Percentiles rank a stretch among this genome's conserved stretches.
phyloP scores from a whole-genome alignment of 2,888 invertebrate species.

The Lypha dubia region DNA sequence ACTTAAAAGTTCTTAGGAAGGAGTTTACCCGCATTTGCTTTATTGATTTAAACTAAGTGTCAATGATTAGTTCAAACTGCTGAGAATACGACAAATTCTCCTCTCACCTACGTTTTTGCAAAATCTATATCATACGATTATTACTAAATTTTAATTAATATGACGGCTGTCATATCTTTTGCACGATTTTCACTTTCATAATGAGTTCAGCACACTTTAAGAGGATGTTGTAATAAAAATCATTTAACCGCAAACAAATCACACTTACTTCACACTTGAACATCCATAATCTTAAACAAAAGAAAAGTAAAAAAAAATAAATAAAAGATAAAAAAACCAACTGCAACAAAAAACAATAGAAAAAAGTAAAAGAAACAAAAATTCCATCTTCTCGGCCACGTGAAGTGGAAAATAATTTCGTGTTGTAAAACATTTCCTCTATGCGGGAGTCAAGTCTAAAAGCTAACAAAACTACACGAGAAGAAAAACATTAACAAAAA shows the following conservation, averaged over 20 bases:
- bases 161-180: constrained; percentile 2
- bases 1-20: too few species aligned
- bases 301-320: neutral
- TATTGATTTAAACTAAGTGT: too few species aligned
- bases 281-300: constrained; percentile 12
- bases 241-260: constrained; percentile 70
- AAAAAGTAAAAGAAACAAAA: constrained; percentile 22
- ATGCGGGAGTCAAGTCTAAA: constrained; percentile 64
- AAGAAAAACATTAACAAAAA: constrained; percentile 9
- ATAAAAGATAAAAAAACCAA: neutral
- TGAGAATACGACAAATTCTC: too few species aligned
- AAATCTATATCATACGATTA: too few species aligned
- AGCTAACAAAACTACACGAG: constrained; percentile 13
- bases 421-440: constrained; percentile 67
- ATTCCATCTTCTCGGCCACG: constrained; percentile 55
- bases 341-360: neutral
- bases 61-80: too few species aligned
- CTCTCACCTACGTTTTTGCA: too few species aligned
- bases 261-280: constrained; percentile 47
- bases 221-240: constrained; percentile 72
- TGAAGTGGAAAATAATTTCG: constrained; percentile 62
- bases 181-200: constrained; percentile 79
- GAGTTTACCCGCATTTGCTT: too few species aligned
- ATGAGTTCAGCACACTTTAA: constrained; percentile 78
- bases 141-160: too few species aligned